These are phyloP conservation scores for Sinotaia quadrata DNA, from an alignment of 2,888 invertebrate genomes.

Conservation along the genomic window DNA sequence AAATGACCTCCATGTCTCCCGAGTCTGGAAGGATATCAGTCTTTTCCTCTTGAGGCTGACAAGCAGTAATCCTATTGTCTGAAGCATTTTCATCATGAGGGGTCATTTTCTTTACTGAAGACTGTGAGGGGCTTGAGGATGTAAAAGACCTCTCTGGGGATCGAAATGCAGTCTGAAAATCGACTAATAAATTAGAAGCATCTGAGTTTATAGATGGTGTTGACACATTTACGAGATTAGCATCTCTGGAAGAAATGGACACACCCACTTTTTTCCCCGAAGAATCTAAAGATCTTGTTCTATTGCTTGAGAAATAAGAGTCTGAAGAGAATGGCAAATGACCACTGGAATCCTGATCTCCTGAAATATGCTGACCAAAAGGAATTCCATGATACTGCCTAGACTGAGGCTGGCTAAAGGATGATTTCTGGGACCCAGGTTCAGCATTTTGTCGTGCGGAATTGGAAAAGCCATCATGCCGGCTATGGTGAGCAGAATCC, in stretches of 20 bases:
- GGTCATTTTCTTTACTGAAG: neutral
- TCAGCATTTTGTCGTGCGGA: neutral
- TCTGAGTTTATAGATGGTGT: neutral
- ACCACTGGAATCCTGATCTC: neutral
- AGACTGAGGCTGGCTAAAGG: neutral
- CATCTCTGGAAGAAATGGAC: neutral
- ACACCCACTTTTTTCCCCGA: too few relatives aligned
- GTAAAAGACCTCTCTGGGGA: neutral
- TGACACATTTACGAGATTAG: neutral
- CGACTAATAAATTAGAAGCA: constrained; percentile 15
- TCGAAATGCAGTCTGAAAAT: constrained; percentile 22
- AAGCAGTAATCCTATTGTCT: too few relatives aligned
- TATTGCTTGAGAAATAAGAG: too few relatives aligned
- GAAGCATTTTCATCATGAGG: too few relatives aligned
- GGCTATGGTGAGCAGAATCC: neutral
- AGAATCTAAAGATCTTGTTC: too few relatives aligned
- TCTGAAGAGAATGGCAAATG: neutral
- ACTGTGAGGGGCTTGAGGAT: constrained; percentile 1
- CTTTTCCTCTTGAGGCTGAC: constrained; percentile 18
- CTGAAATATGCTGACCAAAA: neutral
- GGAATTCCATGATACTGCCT: neutral
- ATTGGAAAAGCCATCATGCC: neutral
- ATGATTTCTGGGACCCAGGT: neutral
- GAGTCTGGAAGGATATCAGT: constrained; percentile 18
- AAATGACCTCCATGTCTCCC: constrained; percentile 27